These are phyloP conservation scores for Colletes gigas DNA, from an alignment of 1,140 invertebrate genomes.

Conservation along the genomic window DNA sequence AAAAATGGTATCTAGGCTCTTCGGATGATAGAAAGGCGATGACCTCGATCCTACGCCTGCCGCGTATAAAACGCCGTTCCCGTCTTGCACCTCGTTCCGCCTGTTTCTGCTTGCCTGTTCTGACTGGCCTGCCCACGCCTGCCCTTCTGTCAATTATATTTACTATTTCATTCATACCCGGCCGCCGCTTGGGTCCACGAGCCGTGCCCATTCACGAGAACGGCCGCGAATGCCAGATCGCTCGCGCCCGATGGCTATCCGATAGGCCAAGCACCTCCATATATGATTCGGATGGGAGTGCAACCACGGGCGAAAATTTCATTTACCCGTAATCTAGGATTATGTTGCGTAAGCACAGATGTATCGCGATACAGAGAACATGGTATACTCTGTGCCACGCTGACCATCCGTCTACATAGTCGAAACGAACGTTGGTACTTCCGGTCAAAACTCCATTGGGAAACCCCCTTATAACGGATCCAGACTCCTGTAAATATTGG, in stretches of 20 bases:
- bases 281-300: slow-evolving; percentile 47
- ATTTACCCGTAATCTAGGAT: slow-evolving; percentile 46
- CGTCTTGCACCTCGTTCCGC: slow-evolving; percentile 68
- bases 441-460: not conserved
- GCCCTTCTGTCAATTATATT: slow-evolving; percentile 80
- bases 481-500: too few relatives aligned
- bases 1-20: slow-evolving; percentile 56
- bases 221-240: slow-evolving; percentile 56
- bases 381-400: too few relatives aligned
- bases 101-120: slow-evolving; percentile 71
- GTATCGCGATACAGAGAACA: not conserved
- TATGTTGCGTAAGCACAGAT: slow-evolving; percentile 36
- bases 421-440: too few relatives aligned
- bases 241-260: slow-evolving; percentile 55
- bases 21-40: slow-evolving; percentile 77
- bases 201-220: slow-evolving; percentile 75
- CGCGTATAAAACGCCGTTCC: slow-evolving; percentile 67
- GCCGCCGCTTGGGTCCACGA: slow-evolving; percentile 69
- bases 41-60: slow-evolving; percentile 76
- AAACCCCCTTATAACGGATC: not conserved
- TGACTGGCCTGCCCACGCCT: slow-evolving; percentile 77
- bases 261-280: slow-evolving; percentile 53
- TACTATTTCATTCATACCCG: slow-evolving; percentile 79
- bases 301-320: slow-evolving; percentile 36
- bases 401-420: too few relatives aligned